Conservation (phyloP, 2,113 vertebrate species). For the Zosterops japonicus region DNA sequence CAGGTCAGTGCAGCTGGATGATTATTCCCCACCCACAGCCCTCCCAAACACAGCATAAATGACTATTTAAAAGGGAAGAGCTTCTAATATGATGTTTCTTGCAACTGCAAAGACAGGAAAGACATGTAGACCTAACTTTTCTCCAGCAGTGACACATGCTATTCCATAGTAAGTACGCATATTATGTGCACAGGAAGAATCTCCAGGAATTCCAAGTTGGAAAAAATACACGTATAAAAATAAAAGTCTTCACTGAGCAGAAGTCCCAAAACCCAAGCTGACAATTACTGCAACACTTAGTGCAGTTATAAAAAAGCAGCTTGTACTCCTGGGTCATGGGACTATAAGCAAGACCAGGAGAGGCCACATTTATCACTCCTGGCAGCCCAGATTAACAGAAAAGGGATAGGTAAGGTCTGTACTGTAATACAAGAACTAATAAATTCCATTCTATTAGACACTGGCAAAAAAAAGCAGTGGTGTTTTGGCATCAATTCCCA, state of each 20-base stretch:
- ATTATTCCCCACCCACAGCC: not conserved
- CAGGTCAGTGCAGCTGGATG: not conserved
- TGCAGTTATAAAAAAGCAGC: not conserved
- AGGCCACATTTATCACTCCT: not conserved
- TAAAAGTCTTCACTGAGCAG: not conserved
- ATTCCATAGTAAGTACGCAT: not conserved
- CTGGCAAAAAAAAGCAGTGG: not conserved
- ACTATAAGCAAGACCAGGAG: not conserved
- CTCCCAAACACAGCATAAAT: not conserved
- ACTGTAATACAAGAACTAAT: not conserved
- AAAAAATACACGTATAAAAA: not conserved
- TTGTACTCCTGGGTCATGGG: not conserved
- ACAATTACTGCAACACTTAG: no score
- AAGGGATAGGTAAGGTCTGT: not conserved
- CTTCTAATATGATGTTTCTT: not conserved
- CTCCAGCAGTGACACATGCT: not conserved
- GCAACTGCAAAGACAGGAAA: not conserved
- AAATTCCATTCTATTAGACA: not conserved
- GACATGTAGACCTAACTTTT: not conserved
- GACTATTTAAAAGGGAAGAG: not conserved
- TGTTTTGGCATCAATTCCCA: not conserved
- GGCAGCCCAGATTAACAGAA: no score
- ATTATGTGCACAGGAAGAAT: fast-evolving
- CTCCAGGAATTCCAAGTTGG: not conserved
- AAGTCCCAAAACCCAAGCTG: not conserved